These are phyloP conservation scores for Brachyopa scutellaris DNA, from an alignment of 2,888 invertebrate genomes.

Conservation along the genomic window DNA sequence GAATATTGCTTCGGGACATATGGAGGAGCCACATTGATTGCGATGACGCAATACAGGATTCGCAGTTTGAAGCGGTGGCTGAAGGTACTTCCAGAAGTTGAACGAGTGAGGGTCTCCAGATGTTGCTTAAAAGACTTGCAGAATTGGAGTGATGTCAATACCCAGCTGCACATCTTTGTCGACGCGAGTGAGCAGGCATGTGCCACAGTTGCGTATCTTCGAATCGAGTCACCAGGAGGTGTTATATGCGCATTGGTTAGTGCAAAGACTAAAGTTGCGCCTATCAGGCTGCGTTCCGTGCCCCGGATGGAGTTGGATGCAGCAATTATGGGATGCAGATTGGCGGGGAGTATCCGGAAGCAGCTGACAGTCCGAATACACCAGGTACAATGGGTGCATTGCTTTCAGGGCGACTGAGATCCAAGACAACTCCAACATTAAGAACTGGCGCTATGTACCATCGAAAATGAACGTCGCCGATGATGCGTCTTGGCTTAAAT, in stretches of 20 bases:
- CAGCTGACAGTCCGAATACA: no score
- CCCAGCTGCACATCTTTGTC: constrained; percentile 27
- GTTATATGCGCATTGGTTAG: constrained; percentile 14
- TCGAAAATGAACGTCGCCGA: constrained; percentile 25
- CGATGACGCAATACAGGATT: constrained; percentile 5
- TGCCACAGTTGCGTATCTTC: constrained; percentile 11
- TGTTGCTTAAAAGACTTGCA: neutral
- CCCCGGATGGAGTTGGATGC: constrained; percentile 21
- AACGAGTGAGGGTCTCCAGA: no score
- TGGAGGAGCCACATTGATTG: constrained; percentile 16
- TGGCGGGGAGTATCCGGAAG: neutral
- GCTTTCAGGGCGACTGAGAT: constrained; percentile 35
- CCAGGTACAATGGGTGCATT: no score
- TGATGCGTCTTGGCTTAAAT: constrained; percentile 31
- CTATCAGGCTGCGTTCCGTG: constrained; percentile 7
- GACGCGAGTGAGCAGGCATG: constrained; percentile 17
- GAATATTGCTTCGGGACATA: constrained; percentile 75
- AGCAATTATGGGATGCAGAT: constrained; percentile 15
- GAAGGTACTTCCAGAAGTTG: constrained; percentile 37
- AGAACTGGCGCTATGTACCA: constrained; percentile 10
- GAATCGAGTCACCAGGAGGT: neutral
- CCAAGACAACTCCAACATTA: neutral
- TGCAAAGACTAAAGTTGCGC: constrained; percentile 13
- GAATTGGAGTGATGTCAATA: constrained; percentile 57
- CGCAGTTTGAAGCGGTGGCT: constrained; percentile 70